Percentiles rank a stretch among this genome's conserved stretches.
Conservation (phyloP, 2,888 invertebrate species). For the Tethea ocularis region DNA sequence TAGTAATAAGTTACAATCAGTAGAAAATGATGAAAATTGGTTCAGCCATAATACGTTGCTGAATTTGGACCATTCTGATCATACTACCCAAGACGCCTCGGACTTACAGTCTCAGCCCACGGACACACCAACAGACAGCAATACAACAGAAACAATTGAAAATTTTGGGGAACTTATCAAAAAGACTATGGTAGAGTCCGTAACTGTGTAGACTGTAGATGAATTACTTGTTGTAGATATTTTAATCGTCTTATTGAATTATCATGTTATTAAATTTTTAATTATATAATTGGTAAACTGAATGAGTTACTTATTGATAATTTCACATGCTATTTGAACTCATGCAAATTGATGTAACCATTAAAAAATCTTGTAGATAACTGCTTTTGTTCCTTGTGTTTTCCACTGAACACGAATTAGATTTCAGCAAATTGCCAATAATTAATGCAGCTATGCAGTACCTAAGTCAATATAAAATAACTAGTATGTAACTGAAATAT, state of each 20-base stretch:
- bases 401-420: slow-evolving; percentile 3
- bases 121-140: slow-evolving; percentile 46
- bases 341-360: neutral
- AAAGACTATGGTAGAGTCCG: slow-evolving; percentile 96
- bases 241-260: slow-evolving; percentile 67
- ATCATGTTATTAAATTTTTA: slow-evolving; percentile 75
- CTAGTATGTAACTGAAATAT: neutral
- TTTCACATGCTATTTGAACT: neutral
- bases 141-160: slow-evolving; percentile 76
- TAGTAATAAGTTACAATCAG: slow-evolving; percentile 87
- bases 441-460: neutral
- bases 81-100: slow-evolving; percentile 63
- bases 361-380: neutral
- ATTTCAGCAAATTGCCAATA: neutral
- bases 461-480: too few relatives aligned
- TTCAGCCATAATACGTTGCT: slow-evolving; percentile 74
- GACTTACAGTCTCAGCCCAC: slow-evolving; percentile 48
- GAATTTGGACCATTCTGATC: slow-evolving; percentile 68
- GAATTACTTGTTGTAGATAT: slow-evolving; percentile 68
- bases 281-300: slow-evolving; percentile 69
- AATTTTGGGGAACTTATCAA: slow-evolving; percentile 97
- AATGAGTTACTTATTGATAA: slow-evolving; percentile 32
- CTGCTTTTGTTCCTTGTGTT: slow-evolving; percentile 5
- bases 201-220: slow-evolving; percentile 91
- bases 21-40: slow-evolving; percentile 81